Evolutionary conservation across 2,113 vertebrate species (phyloP).

Genomic region (Natator depressus): DNA sequence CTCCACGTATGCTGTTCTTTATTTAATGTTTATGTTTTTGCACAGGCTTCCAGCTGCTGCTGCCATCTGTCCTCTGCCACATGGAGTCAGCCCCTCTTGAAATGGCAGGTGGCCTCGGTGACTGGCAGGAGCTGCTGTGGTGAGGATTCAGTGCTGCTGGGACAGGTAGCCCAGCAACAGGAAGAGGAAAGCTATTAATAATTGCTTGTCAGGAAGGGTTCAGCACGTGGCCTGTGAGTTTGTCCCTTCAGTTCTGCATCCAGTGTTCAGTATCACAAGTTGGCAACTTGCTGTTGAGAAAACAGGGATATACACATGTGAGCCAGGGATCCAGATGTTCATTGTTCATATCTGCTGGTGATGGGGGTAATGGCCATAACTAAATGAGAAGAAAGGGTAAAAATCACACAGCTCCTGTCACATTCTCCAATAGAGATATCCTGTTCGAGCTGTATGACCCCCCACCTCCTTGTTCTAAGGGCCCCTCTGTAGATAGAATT

Average conservation of each 20-base stretch:
- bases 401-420: not conserved
- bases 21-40: not conserved
- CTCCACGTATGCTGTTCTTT: not conserved
- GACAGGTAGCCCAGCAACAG: not conserved
- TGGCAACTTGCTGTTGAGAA: not conserved
- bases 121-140: not conserved
- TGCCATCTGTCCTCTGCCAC: not conserved
- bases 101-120: not conserved
- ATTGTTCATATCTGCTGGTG: not conserved
- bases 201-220: not conserved
- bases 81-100: not conserved
- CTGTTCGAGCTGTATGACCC: not conserved
- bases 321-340: not conserved
- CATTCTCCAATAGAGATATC: not conserved
- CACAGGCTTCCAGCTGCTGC: conserved; percentile 17
- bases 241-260: not conserved
- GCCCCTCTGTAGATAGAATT: not conserved
- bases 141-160: not conserved
- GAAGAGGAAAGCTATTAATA: not conserved
- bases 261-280: not conserved
- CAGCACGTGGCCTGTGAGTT: not conserved
- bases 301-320: not conserved
- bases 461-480: not conserved
- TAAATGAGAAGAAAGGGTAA: not conserved
- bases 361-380: not conserved